These are phyloP conservation scores for Drosophila pachea DNA, from an alignment of 1,140 invertebrate genomes.

Conservation along the genomic window DNA sequence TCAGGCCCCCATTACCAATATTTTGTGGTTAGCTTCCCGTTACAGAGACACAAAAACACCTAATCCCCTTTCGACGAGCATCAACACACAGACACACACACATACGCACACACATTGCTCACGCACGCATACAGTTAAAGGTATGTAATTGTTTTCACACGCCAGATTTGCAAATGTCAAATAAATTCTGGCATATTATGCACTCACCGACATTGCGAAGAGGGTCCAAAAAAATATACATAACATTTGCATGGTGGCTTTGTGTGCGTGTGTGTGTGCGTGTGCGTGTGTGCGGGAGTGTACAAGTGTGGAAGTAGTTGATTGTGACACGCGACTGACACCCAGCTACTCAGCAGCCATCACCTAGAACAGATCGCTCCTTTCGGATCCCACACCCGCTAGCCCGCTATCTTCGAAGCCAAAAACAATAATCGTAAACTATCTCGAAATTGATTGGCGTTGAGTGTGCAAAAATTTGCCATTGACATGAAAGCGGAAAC, in stretches of 20 bases:
- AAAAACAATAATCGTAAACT: slow-evolving; percentile 71
- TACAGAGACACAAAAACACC: not conserved
- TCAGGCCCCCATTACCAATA: slow-evolving; percentile 38
- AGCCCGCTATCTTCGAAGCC: not conserved
- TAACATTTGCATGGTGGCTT: slow-evolving; percentile 16
- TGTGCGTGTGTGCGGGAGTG: not conserved
- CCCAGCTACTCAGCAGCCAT: slow-evolving; percentile 21
- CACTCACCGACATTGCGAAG: slow-evolving; percentile 21
- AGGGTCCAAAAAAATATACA: not conserved
- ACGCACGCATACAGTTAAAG: slow-evolving; percentile 1
- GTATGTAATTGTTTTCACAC: slow-evolving; percentile 74
- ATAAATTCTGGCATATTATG: slow-evolving; percentile 67
- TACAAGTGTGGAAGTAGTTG: slow-evolving; percentile 18
- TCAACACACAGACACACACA: not conserved
- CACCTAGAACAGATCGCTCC: too few species aligned
- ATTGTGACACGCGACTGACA: slow-evolving; percentile 64
- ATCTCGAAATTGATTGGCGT: slow-evolving; percentile 69
- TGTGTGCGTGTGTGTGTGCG: slow-evolving; percentile 3
- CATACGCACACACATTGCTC: not conserved
- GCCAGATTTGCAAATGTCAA: slow-evolving; percentile 66
- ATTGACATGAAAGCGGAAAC: slow-evolving; percentile 57
- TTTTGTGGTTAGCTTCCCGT: slow-evolving; percentile 26
- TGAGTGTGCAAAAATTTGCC: slow-evolving; percentile 64
- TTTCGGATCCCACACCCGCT: slow-evolving; percentile 1
- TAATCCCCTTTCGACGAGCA: not conserved